Percentiles rank a stretch among this genome's conserved stretches.
These are phyloP conservation scores for Eupithecia tripunctaria DNA, from an alignment of 2,888 invertebrate species.

Conservation along the genomic window DNA sequence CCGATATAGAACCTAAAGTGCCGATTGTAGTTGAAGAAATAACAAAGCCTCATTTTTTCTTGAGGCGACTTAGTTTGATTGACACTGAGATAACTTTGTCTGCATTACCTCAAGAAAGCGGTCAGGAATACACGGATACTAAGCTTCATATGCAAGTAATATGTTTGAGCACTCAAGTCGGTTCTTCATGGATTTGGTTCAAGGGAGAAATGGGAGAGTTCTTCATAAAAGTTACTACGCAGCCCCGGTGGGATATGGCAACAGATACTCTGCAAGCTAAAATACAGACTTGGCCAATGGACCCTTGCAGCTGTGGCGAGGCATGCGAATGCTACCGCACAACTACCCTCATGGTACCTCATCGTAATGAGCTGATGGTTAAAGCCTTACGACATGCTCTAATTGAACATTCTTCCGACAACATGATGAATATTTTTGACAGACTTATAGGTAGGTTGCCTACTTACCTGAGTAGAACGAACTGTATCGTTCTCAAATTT, in stretches of 20 bases:
- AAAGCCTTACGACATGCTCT: constrained; percentile 71
- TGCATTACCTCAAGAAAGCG: constrained; percentile 60
- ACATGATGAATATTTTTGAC: constrained; percentile 74
- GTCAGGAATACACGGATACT: constrained; percentile 62
- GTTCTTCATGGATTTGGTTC: constrained; percentile 77
- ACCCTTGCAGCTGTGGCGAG: constrained; percentile 75
- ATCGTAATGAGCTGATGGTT: constrained; percentile 74
- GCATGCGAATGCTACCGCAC: constrained; percentile 75
- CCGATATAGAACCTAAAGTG: constrained; percentile 69
- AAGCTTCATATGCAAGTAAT: constrained; percentile 71
- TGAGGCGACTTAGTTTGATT: constrained; percentile 67
- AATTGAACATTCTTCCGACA: constrained; percentile 67
- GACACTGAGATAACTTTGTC: constrained; percentile 66
- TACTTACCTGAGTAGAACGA: too few relatives aligned
- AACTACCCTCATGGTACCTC: constrained; percentile 67
- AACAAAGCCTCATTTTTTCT: constrained; percentile 60
- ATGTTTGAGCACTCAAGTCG: constrained; percentile 70
- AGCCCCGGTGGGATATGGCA: constrained; percentile 73
- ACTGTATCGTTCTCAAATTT: background rate
- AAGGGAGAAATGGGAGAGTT: constrained; percentile 72
- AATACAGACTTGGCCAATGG: constrained; percentile 68
- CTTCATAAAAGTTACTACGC: constrained; percentile 70
- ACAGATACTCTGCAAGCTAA: constrained; percentile 68
- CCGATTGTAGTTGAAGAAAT: constrained; percentile 62
- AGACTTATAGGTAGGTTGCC: constrained; percentile 62